A percentile compares a stretch with the other conserved stretches of the same genome.
Evolutionary conservation across 2,888 invertebrate genomes (phyloP).

Genomic region (Chrysolina haemoptera): DNA sequence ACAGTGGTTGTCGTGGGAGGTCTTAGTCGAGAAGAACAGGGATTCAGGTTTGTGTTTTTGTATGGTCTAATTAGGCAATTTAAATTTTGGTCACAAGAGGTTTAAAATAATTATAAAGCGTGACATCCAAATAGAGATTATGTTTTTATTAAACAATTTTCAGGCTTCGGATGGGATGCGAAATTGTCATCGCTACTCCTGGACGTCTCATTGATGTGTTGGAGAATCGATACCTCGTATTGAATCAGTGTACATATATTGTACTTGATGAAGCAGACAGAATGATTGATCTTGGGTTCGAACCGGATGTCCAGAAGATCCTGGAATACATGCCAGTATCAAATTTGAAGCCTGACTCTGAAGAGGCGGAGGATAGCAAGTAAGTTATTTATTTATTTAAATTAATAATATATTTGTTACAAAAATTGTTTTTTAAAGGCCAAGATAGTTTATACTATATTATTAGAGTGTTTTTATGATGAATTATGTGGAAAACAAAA

Average conservation of each 20-base stretch:
- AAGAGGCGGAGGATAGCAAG: constrained; percentile 92
- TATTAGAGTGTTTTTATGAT: no score
- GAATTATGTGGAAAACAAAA: no score
- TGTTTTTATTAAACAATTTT: background rate
- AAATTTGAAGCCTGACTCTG: constrained; percentile 97
- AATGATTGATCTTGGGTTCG: constrained; percentile 99
- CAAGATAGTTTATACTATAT: no score
- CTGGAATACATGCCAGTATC: constrained; percentile 98
- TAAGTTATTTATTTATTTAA: constrained; percentile 16
- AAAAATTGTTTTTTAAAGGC: no score
- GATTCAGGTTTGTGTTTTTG: constrained; percentile 75
- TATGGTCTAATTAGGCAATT: no score
- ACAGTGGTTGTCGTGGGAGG: constrained; percentile 99
- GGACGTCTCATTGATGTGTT: constrained; percentile 99
- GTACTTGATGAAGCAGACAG: constrained; percentile 97
- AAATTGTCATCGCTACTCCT: constrained; percentile 99
- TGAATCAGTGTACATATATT: constrained; percentile 98
- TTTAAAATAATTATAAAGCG: no score
- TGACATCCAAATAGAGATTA: no score
- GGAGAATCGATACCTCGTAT: constrained; percentile 94
- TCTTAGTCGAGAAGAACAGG: constrained; percentile 98
- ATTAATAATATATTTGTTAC: no score
- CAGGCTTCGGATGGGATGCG: constrained; percentile 95
- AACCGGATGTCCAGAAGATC: constrained; percentile 98
- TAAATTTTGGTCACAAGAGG: background rate